These are phyloP conservation scores for Platyrinchus mystaceus DNA, from an alignment of 2,797 vertebrate genomes.

Conservation along the genomic window DNA sequence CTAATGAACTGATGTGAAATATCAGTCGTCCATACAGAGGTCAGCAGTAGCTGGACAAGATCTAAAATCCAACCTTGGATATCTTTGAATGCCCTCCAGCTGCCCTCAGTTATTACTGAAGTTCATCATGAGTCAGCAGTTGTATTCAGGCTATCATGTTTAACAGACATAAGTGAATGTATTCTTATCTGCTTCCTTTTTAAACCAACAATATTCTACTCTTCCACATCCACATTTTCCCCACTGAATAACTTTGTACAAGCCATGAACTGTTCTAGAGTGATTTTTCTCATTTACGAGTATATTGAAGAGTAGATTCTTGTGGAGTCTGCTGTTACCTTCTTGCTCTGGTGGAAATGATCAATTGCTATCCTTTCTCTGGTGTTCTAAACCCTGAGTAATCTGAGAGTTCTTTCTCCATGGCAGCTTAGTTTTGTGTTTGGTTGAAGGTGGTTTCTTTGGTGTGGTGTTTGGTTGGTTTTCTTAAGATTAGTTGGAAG, in stretches of 20 bases:
- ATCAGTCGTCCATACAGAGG: not conserved
- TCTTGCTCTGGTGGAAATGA: not conserved
- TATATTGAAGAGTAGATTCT: not conserved
- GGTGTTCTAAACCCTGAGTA: not conserved
- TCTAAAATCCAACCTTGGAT: accelerated
- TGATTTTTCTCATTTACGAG: not conserved
- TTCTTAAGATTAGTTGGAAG: not conserved
- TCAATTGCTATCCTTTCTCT: not conserved
- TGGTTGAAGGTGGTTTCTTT: not conserved
- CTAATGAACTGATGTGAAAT: not conserved
- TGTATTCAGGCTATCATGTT: not conserved
- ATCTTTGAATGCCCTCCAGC: not conserved
- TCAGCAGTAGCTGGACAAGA: not conserved
- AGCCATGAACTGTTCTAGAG: not conserved
- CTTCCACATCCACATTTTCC: not conserved
- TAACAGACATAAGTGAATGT: not conserved
- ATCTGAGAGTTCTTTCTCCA: not conserved
- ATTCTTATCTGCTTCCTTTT: not conserved
- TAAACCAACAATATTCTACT: not conserved
- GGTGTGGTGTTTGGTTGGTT: accelerated
- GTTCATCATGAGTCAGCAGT: not conserved
- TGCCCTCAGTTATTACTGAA: not conserved
- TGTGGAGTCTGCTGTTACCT: not conserved
- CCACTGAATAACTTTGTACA: not conserved
- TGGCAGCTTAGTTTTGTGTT: not conserved